These are phyloP conservation scores for Apamea epomidion DNA, from an alignment of 2,888 invertebrate species.

Conservation along the genomic window DNA sequence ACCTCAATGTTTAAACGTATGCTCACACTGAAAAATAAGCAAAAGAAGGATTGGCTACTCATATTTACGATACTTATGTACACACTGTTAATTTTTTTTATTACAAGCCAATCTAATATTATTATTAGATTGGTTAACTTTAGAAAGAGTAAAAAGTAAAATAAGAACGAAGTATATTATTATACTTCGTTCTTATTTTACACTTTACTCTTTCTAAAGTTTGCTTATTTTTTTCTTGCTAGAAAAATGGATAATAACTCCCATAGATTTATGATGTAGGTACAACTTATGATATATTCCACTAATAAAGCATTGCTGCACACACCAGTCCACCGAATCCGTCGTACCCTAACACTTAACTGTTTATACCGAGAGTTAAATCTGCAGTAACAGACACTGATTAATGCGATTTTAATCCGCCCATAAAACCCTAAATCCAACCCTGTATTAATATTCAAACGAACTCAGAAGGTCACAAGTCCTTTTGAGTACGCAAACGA, in stretches of 20 bases:
- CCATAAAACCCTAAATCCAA: conserved; percentile 91
- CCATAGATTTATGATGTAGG: background rate
- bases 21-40: too few species aligned
- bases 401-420: conserved; percentile 93
- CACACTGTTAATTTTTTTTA: too few species aligned
- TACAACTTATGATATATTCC: conserved; percentile 24
- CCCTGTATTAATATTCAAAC: conserved; percentile 89
- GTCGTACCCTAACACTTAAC: conserved; percentile 90
- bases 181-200: too few species aligned
- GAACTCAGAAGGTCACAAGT: conserved; percentile 88
- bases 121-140: too few species aligned
- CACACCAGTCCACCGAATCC: conserved; percentile 80
- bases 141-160: too few species aligned
- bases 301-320: conserved; percentile 53
- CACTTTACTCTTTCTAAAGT: too few species aligned
- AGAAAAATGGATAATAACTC: too few species aligned
- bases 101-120: too few species aligned
- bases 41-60: too few species aligned
- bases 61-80: background rate
- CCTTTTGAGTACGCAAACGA: conserved; percentile 68
- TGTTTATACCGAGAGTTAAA: conserved; percentile 90
- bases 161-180: too few species aligned
- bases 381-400: conserved; percentile 91
- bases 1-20: background rate
- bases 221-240: too few species aligned